Evolutionary conservation across 1,140 invertebrate genomes (phyloP).

Genomic region (Steinernema feltiae): DNA sequence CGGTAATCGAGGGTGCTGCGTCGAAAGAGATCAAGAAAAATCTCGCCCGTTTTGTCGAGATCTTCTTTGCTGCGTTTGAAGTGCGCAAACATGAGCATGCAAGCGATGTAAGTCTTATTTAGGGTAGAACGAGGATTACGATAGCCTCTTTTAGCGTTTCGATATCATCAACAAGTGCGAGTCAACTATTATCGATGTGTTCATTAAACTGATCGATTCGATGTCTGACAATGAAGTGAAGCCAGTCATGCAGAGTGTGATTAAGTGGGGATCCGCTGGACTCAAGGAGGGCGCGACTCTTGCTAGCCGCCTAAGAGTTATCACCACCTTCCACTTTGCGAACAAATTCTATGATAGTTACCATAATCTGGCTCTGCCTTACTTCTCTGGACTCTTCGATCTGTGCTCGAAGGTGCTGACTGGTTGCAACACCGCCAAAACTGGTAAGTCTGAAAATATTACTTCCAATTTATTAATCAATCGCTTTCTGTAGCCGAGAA

Average conservation of each 20-base stretch:
- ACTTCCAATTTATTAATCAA: not conserved
- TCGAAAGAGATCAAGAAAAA: not conserved
- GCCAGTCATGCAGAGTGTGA: slow-evolving; percentile 18
- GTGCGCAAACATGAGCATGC: not conserved
- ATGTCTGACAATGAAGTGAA: slow-evolving; percentile 9
- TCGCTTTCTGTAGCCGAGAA: not conserved
- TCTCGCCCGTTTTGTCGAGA: not conserved
- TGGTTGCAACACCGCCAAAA: slow-evolving; percentile 18
- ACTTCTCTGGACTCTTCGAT: slow-evolving; percentile 33
- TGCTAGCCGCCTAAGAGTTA: slow-evolving; percentile 15
- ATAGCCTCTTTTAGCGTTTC: not conserved
- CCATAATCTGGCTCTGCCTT: slow-evolving; percentile 28
- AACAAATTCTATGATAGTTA: slow-evolving; percentile 27
- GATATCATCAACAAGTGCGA: not conserved
- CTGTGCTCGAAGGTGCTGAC: slow-evolving; percentile 22
- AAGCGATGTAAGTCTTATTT: not conserved
- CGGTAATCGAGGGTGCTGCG: not conserved
- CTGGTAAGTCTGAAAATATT: not conserved
- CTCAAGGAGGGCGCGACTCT: slow-evolving; percentile 8
- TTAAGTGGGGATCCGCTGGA: slow-evolving; percentile 28
- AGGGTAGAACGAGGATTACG: not conserved
- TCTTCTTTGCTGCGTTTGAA: slow-evolving; percentile 2
- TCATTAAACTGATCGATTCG: not conserved
- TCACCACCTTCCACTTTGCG: slow-evolving; percentile 32
- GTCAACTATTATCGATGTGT: not conserved